Base-by-base conservation (phyloP, 2,888 invertebrate species). In the Proisotoma minuta region DNA sequence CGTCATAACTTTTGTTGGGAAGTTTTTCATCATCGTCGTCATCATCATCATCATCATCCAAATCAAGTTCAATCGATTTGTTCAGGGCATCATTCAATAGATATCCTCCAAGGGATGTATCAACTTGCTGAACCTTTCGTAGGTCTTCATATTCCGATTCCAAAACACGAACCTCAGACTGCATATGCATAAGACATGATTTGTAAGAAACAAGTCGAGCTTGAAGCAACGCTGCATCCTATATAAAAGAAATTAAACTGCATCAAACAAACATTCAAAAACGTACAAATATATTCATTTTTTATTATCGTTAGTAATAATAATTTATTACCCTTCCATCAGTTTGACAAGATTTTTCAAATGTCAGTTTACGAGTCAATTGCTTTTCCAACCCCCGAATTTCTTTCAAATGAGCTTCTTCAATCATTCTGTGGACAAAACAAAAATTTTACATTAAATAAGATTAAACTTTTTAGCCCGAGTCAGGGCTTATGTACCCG, bases 171-270 rank as follows among this genome's bases (percentile, higher is more conserved):
- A 51, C 51, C 20, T 51, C 51, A 2, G 51, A 51, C 28, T 51
- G 26, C 51, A 51, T 51, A 28, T 51, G 51, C 12, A 51, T 26
- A 2, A 51, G n/a, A n/a, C 51, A 51, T 10, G 51, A 51, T 51
- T 51, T 51, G 51, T 51, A 51, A 4, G 51, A 51, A 27, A 51
- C 51, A 4, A 51, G 51, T 26, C 51, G 51, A 27, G 51, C 51
- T 51, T 51, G 51, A 51, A 51, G 51, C 20, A 51, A 27, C 8
- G 51, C 51, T n/a, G 51, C 51, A 51, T 51, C 51, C 51, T 50
- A n/a, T 22, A 22, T 34, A 26, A 26, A 49, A 24, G 15, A 10
- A 10, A 8, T 34, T 34, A 34, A 10, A 34, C 8, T 34, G 8
- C 8, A 15, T 15, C 34, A 8, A 10, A 15, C 8, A 34, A 34